Conservation (phyloP, 2,113 vertebrate genomes). For the Natator depressus region DNA sequence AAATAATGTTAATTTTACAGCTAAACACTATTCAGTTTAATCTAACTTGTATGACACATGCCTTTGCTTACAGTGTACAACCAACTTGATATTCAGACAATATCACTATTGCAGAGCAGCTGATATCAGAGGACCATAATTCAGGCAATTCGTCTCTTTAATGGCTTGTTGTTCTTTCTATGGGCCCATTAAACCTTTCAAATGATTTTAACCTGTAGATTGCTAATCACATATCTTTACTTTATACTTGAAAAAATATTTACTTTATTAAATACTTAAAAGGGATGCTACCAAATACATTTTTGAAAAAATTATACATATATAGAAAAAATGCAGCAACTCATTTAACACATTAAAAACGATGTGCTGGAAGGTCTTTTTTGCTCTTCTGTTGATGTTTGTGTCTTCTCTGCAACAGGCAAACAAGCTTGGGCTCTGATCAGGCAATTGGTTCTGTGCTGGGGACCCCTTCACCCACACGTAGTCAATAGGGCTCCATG, state of each 20-base stretch:
- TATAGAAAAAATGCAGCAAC: not conserved
- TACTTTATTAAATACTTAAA: not conserved
- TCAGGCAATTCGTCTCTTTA: not conserved
- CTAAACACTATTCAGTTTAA: constrained; percentile 30
- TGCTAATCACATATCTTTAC: not conserved
- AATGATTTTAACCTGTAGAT: constrained; percentile 43
- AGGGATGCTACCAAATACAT: not conserved
- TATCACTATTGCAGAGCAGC: not conserved
- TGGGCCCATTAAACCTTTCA: constrained; percentile 44
- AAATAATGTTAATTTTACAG: not conserved
- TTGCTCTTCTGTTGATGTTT: not conserved
- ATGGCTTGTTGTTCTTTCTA: constrained; percentile 15
- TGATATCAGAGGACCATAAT: not conserved
- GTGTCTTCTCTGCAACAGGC: not conserved
- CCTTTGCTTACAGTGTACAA: not conserved
- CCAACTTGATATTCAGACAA: not conserved
- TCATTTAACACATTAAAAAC: not conserved
- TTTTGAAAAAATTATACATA: not conserved
- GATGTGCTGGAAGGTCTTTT: not conserved
- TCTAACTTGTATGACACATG: not conserved
- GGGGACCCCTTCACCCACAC: not conserved
- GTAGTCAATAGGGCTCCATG: not conserved
- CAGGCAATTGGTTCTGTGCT: not conserved
- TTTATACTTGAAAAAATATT: constrained; percentile 1
- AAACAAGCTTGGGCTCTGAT: not conserved